Conservation (phyloP, 2,113 vertebrate species). For the Pantherophis guttatus region DNA sequence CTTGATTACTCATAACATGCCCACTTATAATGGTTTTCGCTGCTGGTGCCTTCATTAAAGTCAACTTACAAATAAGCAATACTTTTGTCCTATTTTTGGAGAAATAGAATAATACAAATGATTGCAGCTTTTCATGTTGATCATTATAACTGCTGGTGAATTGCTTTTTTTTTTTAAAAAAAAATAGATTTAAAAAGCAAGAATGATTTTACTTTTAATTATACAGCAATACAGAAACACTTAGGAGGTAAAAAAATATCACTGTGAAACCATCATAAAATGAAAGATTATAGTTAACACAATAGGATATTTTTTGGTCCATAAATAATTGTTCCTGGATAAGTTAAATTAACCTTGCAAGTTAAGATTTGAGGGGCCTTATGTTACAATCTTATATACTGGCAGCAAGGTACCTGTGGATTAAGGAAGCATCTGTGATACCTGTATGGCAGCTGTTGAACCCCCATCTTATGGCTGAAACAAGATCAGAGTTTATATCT, state of each 20-base stretch:
- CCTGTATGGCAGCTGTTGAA: not conserved
- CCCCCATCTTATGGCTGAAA: not conserved
- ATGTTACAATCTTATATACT: not conserved
- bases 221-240: constrained; percentile 18
- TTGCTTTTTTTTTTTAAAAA: not conserved
- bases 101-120: constrained; percentile 5
- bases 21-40: not conserved
- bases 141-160: constrained; percentile 29
- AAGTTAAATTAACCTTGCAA: not conserved
- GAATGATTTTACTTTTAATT: not conserved
- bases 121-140: not conserved
- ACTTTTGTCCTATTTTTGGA: not conserved
- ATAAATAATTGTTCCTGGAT: constrained; percentile 3
- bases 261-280: constrained; percentile 18
- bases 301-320: constrained; percentile 1
- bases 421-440: not conserved
- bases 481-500: not conserved
- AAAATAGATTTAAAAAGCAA: not conserved
- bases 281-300: constrained; percentile 8
- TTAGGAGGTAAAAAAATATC: constrained; percentile 10
- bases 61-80: constrained; percentile 3
- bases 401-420: not conserved
- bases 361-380: not conserved
- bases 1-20: not conserved
- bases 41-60: not conserved